Percentiles rank a stretch among this genome's conserved stretches.
These are phyloP conservation scores for Altica lythri DNA, from an alignment of 2,888 invertebrate genomes.

Conservation along the genomic window DNA sequence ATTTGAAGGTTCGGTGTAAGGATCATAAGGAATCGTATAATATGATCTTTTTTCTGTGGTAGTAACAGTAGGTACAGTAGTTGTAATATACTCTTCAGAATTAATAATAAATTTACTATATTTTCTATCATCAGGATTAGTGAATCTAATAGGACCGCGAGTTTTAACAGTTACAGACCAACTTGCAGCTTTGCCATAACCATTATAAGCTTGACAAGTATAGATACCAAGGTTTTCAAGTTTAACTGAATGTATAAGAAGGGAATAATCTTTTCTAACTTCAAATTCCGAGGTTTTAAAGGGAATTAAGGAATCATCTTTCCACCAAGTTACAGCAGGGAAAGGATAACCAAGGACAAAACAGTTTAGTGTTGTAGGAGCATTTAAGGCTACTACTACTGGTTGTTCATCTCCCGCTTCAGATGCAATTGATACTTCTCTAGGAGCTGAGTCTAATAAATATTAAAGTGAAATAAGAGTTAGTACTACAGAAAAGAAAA, in stretches of 20 bases:
- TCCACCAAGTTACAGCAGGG: slow-evolving; percentile 85
- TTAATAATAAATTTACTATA: slow-evolving; percentile 66
- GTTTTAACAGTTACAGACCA: slow-evolving; percentile 77
- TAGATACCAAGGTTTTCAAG: slow-evolving; percentile 80
- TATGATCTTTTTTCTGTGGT: slow-evolving; percentile 37
- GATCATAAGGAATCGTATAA: slow-evolving; percentile 41
- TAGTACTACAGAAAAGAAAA: slow-evolving; percentile 2
- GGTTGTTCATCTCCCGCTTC: slow-evolving; percentile 65
- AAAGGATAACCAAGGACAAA: slow-evolving; percentile 81
- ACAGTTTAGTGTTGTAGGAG: slow-evolving; percentile 74
- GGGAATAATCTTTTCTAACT: slow-evolving; percentile 72
- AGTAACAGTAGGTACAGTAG: slow-evolving; percentile 43
- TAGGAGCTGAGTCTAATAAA: slow-evolving; percentile 48
- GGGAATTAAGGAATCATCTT: slow-evolving; percentile 76
- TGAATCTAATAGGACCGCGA: slow-evolving; percentile 68
- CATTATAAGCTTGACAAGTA: slow-evolving; percentile 89
- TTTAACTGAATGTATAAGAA: slow-evolving; percentile 74
- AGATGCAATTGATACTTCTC: slow-evolving; percentile 69
- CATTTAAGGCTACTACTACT: slow-evolving; percentile 68
- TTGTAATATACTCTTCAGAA: slow-evolving; percentile 57
- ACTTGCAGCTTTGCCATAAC: slow-evolving; percentile 71
- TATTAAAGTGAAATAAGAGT: slow-evolving; percentile 3
- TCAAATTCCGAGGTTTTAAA: slow-evolving; percentile 70
- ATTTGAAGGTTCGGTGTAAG: slow-evolving; percentile 40
- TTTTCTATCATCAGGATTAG: slow-evolving; percentile 61